Evolutionary conservation across 2,113 vertebrate genomes (phyloP).

Genomic region (Sterrhoptilus dennistouni): DNA sequence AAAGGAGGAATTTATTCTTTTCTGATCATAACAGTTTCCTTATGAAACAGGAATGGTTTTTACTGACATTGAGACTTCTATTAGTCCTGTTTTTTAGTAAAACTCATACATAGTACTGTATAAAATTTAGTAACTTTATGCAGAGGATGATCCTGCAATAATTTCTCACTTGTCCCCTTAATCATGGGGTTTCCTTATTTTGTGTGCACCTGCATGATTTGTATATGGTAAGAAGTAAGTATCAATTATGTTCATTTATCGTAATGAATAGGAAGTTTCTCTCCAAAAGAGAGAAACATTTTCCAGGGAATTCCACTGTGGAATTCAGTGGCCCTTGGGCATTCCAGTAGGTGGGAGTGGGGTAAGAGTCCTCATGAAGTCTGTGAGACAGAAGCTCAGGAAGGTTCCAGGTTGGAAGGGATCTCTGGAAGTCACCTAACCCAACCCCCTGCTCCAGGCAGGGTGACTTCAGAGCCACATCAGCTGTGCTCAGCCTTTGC

Average conservation of each 20-base stretch:
- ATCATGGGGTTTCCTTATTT: background rate
- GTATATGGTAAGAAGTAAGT: background rate
- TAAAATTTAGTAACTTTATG: background rate
- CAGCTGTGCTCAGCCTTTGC: background rate
- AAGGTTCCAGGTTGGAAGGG: background rate
- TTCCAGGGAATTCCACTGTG: background rate
- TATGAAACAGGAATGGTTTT: fast-evolving
- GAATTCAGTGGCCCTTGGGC: background rate
- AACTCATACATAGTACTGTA: background rate
- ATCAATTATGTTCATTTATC: background rate
- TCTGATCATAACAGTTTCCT: background rate
- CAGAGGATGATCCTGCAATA: background rate
- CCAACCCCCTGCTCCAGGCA: background rate
- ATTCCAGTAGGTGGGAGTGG: background rate
- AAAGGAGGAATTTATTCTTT: background rate
- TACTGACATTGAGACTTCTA: fast-evolving
- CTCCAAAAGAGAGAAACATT: background rate
- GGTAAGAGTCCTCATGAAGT: background rate
- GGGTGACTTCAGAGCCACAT: background rate
- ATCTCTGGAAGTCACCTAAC: background rate
- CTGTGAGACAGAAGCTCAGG: background rate
- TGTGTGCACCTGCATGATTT: background rate
- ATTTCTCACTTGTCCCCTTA: background rate
- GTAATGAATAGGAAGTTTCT: background rate
- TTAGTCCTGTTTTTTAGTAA: background rate